Percentiles rank a stretch among this genome's conserved stretches.
Conservation (phyloP, 1,140 invertebrate species). For the Drosophila takahashii region DNA sequence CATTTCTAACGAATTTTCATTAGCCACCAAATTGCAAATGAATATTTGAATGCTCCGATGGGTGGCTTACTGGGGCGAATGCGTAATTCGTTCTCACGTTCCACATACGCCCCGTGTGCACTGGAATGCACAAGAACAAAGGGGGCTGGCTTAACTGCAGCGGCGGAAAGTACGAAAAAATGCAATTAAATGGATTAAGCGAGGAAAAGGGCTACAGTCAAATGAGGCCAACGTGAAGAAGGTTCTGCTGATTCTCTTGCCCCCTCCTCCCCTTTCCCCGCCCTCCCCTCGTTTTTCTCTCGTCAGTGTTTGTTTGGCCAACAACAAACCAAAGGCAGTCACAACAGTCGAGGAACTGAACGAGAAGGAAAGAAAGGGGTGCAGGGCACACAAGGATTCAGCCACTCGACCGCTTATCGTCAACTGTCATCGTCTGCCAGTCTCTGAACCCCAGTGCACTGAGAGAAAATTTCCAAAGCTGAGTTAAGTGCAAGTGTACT, state of each 20-base stretch:
- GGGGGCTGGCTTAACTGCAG: constrained; percentile 27
- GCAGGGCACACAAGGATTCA: constrained; percentile 38
- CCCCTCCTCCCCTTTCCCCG: not conserved
- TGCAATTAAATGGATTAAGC: constrained; percentile 75
- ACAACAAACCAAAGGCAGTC: constrained; percentile 59
- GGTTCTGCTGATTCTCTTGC: constrained; percentile 5
- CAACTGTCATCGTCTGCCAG: constrained; percentile 69
- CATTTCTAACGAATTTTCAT: constrained; percentile 73
- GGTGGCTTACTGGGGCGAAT: constrained; percentile 56
- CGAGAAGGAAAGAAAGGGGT: not conserved
- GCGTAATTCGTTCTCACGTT: constrained; percentile 53
- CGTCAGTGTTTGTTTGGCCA: constrained; percentile 56
- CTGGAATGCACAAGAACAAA: constrained; percentile 52
- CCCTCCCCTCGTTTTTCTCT: not conserved
- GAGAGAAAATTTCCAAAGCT: not conserved
- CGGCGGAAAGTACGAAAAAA: constrained; percentile 35
- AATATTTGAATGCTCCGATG: constrained; percentile 40
- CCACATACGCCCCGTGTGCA: constrained; percentile 29
- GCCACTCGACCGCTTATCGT: constrained; percentile 65
- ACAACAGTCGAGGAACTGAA: constrained; percentile 44
- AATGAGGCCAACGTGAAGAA: constrained; percentile 65
- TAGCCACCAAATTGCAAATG: constrained; percentile 59
- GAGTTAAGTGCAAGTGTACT: not conserved
- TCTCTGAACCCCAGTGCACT: constrained; percentile 23
- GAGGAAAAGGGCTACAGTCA: constrained; percentile 24